Percentiles rank a stretch among this genome's conserved stretches.
These are phyloP conservation scores for Homalodisca vitripennis DNA, from an alignment of 1,140 invertebrate species.

Conservation along the genomic window DNA sequence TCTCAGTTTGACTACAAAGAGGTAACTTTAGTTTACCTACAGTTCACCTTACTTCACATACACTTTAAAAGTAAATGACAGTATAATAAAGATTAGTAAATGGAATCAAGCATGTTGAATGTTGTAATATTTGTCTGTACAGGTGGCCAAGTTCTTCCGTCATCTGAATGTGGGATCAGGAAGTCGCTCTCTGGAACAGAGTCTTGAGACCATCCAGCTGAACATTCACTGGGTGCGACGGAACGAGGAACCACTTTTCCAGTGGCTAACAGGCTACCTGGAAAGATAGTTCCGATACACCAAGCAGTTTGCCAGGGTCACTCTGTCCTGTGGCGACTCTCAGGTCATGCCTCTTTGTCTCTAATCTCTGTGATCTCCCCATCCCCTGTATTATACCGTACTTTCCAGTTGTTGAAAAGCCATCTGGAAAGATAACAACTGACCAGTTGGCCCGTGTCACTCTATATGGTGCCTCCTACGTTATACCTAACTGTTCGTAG, in stretches of 20 bases:
- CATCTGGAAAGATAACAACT: no score
- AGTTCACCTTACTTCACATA: no score
- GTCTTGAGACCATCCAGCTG: conserved; percentile 71
- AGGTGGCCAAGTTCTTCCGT: conserved; percentile 69
- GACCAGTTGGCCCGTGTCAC: no score
- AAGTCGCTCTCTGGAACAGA: conserved; percentile 64
- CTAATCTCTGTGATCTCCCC: conserved; percentile 1
- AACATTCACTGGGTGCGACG: conserved; percentile 74
- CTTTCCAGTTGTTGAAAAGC: no score
- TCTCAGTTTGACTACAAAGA: conserved; percentile 71
- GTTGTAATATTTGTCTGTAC: conserved; percentile 38
- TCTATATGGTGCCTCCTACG: no score
- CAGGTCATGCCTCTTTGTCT: conserved; percentile 22
- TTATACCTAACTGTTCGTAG: no score
- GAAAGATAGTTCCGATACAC: conserved; percentile 36
- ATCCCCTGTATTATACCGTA: no score
- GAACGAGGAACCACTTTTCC: conserved; percentile 59
- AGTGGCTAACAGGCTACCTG: conserved; percentile 58
- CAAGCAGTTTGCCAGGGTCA: conserved; percentile 9
- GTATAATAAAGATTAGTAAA: no score
- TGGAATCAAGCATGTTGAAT: no score
- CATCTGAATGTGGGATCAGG: conserved; percentile 66
- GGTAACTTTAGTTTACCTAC: no score
- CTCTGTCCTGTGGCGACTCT: conserved; percentile 8
- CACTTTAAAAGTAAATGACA: no score